Base-by-base conservation (phyloP, 2,113 vertebrate genomes). In the Callipepla californica region DNA sequence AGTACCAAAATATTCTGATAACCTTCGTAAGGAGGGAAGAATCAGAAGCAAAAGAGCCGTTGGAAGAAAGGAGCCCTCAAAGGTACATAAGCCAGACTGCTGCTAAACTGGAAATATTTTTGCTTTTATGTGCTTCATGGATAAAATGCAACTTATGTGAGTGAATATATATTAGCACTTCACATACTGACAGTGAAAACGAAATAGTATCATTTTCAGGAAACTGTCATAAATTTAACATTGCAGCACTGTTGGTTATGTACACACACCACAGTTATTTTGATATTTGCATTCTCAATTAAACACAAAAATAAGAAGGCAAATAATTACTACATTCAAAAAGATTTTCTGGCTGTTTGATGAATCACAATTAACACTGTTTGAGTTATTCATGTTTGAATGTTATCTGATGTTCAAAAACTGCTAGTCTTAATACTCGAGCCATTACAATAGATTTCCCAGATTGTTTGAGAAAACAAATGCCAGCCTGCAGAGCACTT, bases 401-500 rank as follows among this genome's bases (percentile, higher is more conserved):
- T 0, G 1, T 32, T 81, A 62, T 79, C 69, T 82, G 72, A 67
- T 82, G 59, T 47, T 40, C 76, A 44, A 90, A 81, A 94, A 3
- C 47, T 57, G 26, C 63, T 87, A 1, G 2, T 67, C 78, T 77
- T 70, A 85, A 85, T 25, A 51, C 19, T 22, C 25, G 69, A 57
- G 28, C 51, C 76, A 89, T 77, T 72, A 83, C 42, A 30, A 85
- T 80, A 83, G 44, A 91, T 78, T 91, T 94, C 51, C 57, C 40
- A 87, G 57, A 89, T 72, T 94, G 68, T 72, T 91, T 85, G 91
- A 70, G 85, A 85, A 93, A 96, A 93, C 67, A 92, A 92, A 92
- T 75, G 72, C 61, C 68, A 80, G 38, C 34, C 65, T 74, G 61
- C 16, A 72, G 32, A 85, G 20, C 11, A 1, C 80, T 87, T 94